A percentile compares a stretch with the other conserved stretches of the same genome.
phyloP scores from a whole-genome alignment of 1,140 invertebrate genomes.

The Lasioglossum albipes region DNA sequence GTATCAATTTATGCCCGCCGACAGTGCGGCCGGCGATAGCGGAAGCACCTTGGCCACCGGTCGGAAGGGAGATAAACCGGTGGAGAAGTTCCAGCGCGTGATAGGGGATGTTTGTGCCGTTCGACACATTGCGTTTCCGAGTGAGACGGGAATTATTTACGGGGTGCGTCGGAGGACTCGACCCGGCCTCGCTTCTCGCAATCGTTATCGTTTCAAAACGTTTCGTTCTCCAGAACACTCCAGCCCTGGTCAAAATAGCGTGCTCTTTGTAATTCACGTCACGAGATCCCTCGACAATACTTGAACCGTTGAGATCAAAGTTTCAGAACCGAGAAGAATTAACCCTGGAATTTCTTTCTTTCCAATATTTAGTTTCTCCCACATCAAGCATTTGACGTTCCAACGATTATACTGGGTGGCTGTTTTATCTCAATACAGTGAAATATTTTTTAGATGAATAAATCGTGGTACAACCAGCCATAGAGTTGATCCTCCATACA shows the following conservation, averaged over 20 bases:
- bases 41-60: slow-evolving; percentile 62
- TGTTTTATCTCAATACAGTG: no score
- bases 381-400: no score
- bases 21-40: slow-evolving; percentile 61
- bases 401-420: no score
- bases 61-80: slow-evolving; percentile 55
- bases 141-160: slow-evolving; percentile 17
- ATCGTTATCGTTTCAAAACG: neutral
- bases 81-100: slow-evolving; percentile 38
- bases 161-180: neutral
- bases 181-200: neutral
- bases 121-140: slow-evolving; percentile 31
- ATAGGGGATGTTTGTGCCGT: slow-evolving; percentile 43
- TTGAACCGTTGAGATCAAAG: neutral
- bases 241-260: no score
- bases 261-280: neutral
- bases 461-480: no score
- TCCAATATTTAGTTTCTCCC: no score
- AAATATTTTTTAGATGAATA: no score
- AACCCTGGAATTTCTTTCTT: no score
- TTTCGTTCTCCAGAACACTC: neutral
- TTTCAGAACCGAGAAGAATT: no score
- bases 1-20: slow-evolving; percentile 78
- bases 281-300: neutral
- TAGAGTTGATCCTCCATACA: no score